Percentiles rank a stretch among this genome's conserved stretches.
Conservation (phyloP, 2,113 vertebrate species). For the Chinchilla lanigera region DNA sequence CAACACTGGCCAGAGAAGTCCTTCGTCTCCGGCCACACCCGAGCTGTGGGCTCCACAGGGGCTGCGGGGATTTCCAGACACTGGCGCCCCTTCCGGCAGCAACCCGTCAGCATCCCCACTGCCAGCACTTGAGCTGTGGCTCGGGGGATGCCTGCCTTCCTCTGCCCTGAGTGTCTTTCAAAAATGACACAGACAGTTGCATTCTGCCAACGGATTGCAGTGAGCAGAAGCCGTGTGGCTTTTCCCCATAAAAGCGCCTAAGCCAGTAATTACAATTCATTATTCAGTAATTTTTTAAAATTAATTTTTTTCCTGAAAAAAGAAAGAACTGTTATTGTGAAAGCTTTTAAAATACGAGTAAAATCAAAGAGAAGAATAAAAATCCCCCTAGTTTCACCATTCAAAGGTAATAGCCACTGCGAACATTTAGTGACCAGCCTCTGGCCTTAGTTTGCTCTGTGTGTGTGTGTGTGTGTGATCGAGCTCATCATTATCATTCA, state of each 20-base stretch:
- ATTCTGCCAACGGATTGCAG: not conserved
- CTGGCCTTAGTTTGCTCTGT: not conserved
- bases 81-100: not conserved
- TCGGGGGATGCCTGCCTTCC: accelerated
- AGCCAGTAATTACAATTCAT: not conserved
- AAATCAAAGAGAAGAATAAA: not conserved
- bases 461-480: not conserved
- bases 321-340: not conserved
- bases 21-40: not conserved
- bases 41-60: accelerated
- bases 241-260: not conserved
- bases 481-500: not conserved
- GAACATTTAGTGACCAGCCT: not conserved
- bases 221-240: not conserved
- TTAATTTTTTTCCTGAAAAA: constrained; percentile 5
- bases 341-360: not conserved
- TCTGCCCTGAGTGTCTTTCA: not conserved
- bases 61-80: not conserved
- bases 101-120: not conserved
- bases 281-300: not conserved
- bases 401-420: not conserved
- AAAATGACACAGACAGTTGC: not conserved
- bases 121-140: not conserved
- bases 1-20: not conserved
- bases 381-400: not conserved